A percentile compares a stretch with the other conserved stretches of the same genome.
These are phyloP conservation scores for Gymnosoma rotundatum DNA, from an alignment of 2,888 invertebrate species.

Conservation along the genomic window DNA sequence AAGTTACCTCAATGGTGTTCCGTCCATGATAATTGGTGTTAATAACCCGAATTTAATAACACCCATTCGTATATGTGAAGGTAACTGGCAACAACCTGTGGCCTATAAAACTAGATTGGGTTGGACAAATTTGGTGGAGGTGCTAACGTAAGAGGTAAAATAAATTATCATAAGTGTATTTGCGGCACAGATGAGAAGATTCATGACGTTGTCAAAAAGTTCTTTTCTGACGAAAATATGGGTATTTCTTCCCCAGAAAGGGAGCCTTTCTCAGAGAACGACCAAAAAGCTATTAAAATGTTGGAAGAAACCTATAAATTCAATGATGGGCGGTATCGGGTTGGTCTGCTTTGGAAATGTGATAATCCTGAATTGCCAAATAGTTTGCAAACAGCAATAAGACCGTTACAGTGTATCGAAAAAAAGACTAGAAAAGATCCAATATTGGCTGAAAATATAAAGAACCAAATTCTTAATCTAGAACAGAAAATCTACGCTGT, in stretches of 20 bases:
- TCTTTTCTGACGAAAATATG: constrained; percentile 36
- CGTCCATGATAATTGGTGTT: constrained; percentile 50
- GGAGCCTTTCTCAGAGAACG: constrained; percentile 7
- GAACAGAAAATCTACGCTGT: constrained; percentile 47
- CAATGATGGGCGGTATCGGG: constrained; percentile 32
- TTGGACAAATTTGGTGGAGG: constrained; percentile 15
- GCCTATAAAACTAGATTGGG: constrained; percentile 45
- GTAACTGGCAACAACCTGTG: constrained; percentile 41
- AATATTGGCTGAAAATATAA: constrained; percentile 12
- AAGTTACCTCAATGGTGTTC: constrained; percentile 19
- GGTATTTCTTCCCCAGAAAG: constrained; percentile 8
- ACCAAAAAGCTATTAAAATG: constrained; percentile 35
- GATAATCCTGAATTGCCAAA: constrained; percentile 31
- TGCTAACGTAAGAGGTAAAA: background rate
- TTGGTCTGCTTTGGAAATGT: constrained; percentile 49
- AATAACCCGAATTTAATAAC: constrained; percentile 53
- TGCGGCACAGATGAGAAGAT: constrained; percentile 19
- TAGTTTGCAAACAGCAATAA: constrained; percentile 35
- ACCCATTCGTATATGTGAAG: constrained; percentile 31
- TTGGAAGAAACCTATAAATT: constrained; percentile 35
- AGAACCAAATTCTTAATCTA: constrained; percentile 55
- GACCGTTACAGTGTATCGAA: constrained; percentile 44
- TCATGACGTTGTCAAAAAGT: constrained; percentile 36
- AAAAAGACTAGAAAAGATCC: constrained; percentile 13
- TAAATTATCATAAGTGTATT: constrained; percentile 30